Base-by-base conservation (phyloP, 2,888 invertebrate species). In the Phlogophora meticulosa region DNA sequence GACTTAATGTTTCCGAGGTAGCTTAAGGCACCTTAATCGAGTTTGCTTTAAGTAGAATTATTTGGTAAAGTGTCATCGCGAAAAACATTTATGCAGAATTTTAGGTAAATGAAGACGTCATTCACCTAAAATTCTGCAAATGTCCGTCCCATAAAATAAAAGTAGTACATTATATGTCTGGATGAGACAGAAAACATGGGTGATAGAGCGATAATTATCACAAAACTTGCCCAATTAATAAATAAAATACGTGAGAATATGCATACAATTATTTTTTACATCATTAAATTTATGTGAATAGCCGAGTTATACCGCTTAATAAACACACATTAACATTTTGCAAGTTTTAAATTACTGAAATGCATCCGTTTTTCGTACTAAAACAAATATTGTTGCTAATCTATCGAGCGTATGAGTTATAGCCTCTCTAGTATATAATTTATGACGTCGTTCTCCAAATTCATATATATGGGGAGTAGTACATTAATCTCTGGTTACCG, bases 401-500 rank as follows among this genome's bases (percentile, higher is more conserved):
- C 15, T 40, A 45, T 32, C 10, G 7, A 40, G 4, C n/a, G 15
- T 34, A 22, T 15, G 22, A 34, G 43, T 51, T 40, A 43, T 24
- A 38, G 4, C n/a, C 1, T 13, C 24, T 28, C 15, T 36, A 17
- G 43, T 51, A 22, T 24, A 56, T 76, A 61, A 75, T 76, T 72
- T 75, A 75, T 76, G 60, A 72, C 56, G 20, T 38, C 46, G 46
- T 59, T 43, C 45, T 66, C 46, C 22, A 66, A 75, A 66, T 66
- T 58, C 57, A 57, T 56, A 49, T 70, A 57, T 68, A 77, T 77
- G 62, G 43, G 55, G 17, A 61, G 49, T 32, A 22, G 46, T 53
- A 56, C 59, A 77, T 72, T 68, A 72, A 78, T 63, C 65, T 60
- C 45, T 24, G 11, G 53, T 22, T 70, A 65, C 75, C 73, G 80